A percentile compares a stretch with the other conserved stretches of the same genome.
Evolutionary conservation across 1,140 invertebrate genomes (phyloP).

Genomic region (Amyelois transitella): DNA sequence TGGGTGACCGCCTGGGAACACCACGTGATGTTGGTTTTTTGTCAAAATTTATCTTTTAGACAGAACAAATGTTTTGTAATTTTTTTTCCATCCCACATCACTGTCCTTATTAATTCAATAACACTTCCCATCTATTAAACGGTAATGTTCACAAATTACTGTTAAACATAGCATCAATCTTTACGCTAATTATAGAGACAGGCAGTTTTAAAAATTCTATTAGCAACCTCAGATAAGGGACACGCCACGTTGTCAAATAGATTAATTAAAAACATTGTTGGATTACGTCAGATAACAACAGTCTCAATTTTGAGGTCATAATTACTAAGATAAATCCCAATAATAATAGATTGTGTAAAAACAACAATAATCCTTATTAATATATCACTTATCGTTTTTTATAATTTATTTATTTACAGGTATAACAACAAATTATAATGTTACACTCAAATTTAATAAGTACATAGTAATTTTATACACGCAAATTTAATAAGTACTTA

Average conservation of each 20-base stretch:
- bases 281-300: background rate
- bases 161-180: conserved; percentile 6
- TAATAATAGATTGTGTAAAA: too few relatives aligned
- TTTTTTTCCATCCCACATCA: background rate
- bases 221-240: background rate
- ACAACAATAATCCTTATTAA: too few relatives aligned
- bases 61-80: too few relatives aligned
- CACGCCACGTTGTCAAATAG: background rate
- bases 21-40: conserved; percentile 11
- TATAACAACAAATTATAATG: too few relatives aligned
- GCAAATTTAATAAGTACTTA: too few relatives aligned
- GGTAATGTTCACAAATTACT: conserved; percentile 5
- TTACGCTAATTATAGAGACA: background rate
- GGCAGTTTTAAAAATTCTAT: background rate
- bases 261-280: background rate
- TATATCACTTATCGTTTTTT: too few relatives aligned
- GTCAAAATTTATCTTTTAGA: too few relatives aligned
- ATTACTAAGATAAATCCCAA: background rate
- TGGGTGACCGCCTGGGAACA: conserved; percentile 20
- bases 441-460: too few relatives aligned
- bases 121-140: background rate
- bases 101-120: background rate
- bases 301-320: background rate
- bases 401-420: too few relatives aligned
- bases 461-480: too few relatives aligned